Conservation (phyloP, 2,797 vertebrate species). For the Neoniphon sammara region DNA sequence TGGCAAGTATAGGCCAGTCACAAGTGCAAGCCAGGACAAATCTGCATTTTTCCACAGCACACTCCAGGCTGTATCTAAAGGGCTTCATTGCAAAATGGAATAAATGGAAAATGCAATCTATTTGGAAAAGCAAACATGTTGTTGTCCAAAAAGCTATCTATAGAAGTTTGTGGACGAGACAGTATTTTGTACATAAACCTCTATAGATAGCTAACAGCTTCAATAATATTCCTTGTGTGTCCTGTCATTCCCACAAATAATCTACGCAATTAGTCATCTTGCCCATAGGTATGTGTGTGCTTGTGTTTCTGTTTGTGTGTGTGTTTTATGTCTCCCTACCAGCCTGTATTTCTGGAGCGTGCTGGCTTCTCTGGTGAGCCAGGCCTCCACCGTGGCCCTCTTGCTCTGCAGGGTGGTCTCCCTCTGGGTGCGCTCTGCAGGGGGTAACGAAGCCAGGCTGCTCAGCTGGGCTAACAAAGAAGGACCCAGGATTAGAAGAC, state of each 20-base stretch:
- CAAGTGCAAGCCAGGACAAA: too few relatives aligned
- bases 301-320: not conserved
- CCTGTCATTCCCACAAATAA: too few relatives aligned
- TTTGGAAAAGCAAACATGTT: not conserved
- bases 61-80: too few relatives aligned
- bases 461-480: constrained; percentile 87
- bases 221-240: too few relatives aligned
- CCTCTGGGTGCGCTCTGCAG: constrained; percentile 87
- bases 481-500: not conserved
- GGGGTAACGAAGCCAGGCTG: constrained; percentile 87
- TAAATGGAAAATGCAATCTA: not conserved
- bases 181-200: too few relatives aligned
- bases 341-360: constrained; percentile 95
- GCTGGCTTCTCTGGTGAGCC: constrained; percentile 94
- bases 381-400: constrained; percentile 90
- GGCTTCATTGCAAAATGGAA: not conserved
- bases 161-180: too few relatives aligned
- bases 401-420: constrained; percentile 92
- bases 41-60: too few relatives aligned
- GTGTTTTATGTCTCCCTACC: constrained; percentile 77
- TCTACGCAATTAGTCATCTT: too few relatives aligned
- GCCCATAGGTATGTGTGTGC: not conserved
- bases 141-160: too few relatives aligned
- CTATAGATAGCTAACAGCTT: too few relatives aligned
- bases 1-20: too few relatives aligned